phyloP scores from a whole-genome alignment of 1,140 invertebrate genomes.

The Micrasema minimum region DNA sequence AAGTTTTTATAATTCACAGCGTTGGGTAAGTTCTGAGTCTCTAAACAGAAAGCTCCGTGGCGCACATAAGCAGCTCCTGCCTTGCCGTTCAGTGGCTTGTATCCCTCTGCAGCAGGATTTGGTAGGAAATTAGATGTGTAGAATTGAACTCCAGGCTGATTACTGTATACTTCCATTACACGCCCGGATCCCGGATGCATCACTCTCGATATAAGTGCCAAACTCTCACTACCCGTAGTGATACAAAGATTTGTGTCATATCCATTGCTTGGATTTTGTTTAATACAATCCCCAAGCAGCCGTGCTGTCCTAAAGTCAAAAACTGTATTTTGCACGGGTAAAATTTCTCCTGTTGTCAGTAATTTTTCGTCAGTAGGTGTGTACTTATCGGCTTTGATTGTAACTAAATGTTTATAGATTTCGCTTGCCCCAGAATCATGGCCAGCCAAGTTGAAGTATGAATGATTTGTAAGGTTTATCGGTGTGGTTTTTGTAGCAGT shows the following conservation, averaged over 20 bases:
- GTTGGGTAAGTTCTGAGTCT: constrained; percentile 94
- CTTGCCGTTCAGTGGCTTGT: constrained; percentile 75
- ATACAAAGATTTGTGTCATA: constrained; percentile 86
- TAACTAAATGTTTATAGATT: constrained; percentile 79
- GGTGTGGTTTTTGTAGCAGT: constrained; percentile 81
- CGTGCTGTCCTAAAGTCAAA: constrained; percentile 76
- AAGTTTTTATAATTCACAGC: constrained; percentile 73
- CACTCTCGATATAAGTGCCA: constrained; percentile 63
- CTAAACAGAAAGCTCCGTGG: constrained; percentile 87
- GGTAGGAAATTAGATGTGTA: constrained; percentile 87
- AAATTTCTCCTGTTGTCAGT: constrained; percentile 39
- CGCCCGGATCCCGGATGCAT: constrained; percentile 77
- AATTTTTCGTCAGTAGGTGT: constrained; percentile 31
- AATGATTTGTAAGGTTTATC: constrained; percentile 92
- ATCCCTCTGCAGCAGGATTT: not conserved
- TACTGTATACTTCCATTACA: constrained; percentile 78
- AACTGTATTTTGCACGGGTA: constrained; percentile 69
- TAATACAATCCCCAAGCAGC: constrained; percentile 63
- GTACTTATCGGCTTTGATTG: constrained; percentile 76
- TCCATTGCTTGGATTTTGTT: constrained; percentile 62
- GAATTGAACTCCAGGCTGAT: constrained; percentile 91
- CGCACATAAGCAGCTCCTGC: constrained; percentile 74
- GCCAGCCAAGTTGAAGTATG: constrained; percentile 94
- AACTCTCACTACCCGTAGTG: constrained; percentile 50
- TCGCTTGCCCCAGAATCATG: constrained; percentile 70